A percentile compares a stretch with the other conserved stretches of the same genome.
These are phyloP conservation scores for Melanerpes formicivorus DNA, from an alignment of 2,113 vertebrate species.

Conservation along the genomic window DNA sequence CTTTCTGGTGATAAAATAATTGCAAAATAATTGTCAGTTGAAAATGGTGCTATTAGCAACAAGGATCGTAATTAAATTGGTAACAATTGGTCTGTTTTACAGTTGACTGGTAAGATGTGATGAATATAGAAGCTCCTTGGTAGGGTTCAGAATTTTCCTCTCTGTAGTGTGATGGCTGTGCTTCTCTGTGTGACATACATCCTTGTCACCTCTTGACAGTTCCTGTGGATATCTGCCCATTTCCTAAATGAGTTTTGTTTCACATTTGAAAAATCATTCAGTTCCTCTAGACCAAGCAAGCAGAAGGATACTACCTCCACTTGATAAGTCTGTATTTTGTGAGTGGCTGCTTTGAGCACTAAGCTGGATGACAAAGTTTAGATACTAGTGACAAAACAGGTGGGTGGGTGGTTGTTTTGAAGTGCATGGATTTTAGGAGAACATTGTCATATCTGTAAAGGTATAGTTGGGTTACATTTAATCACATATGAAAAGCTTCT, in stretches of 20 bases:
- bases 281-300: neutral
- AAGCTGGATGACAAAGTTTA: neutral
- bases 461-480: neutral
- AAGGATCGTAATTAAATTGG: neutral
- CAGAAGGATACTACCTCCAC: neutral
- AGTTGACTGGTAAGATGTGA: neutral
- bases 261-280: constrained; percentile 4
- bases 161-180: neutral
- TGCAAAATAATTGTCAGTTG: constrained; percentile 35
- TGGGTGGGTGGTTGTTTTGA: neutral
- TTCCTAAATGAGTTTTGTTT: constrained; percentile 53
- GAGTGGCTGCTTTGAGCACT: neutral
- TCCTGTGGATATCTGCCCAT: constrained; percentile 14
- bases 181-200: neutral
- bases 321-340: neutral
- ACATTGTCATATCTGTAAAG: neutral
- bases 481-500: neutral
- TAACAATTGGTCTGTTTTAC: constrained; percentile 30
- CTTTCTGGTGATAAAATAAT: constrained; percentile 38
- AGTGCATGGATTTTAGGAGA: neutral
- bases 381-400: neutral
- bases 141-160: neutral
- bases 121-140: neutral
- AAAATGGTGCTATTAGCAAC: constrained; percentile 27
- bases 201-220: constrained; percentile 2